Evolutionary conservation across 2,113 vertebrate species (phyloP).

Genomic region (Bufo bufo): DNA sequence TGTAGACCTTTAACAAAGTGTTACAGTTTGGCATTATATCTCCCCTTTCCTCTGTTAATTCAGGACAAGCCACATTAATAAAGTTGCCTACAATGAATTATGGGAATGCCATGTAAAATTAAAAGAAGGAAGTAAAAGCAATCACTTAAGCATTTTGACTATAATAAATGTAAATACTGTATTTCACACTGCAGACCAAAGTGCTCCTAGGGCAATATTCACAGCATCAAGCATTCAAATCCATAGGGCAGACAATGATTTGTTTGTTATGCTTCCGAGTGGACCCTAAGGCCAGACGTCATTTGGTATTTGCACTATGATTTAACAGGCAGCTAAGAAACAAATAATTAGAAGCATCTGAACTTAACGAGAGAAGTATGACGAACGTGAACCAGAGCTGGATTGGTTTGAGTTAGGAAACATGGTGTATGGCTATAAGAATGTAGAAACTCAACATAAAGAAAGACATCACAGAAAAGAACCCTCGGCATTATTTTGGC

Average conservation of each 20-base stretch:
- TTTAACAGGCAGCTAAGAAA: conserved; percentile 49
- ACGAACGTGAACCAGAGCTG: conserved; percentile 31
- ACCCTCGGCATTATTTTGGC: conserved; percentile 9
- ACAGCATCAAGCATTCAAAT: conserved; percentile 26
- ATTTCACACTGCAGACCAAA: conserved; percentile 43
- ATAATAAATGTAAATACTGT: conserved; percentile 49
- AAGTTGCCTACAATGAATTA: conserved; percentile 27
- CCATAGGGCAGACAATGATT: conserved; percentile 45
- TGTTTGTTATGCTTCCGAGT: conserved; percentile 49
- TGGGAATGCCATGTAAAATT: conserved; percentile 23
- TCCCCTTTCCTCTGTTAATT: neutral
- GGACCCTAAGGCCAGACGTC: conserved; percentile 27
- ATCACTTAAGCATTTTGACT: conserved; percentile 32
- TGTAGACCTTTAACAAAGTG: neutral
- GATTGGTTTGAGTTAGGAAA: conserved; percentile 21
- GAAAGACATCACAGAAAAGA: conserved; percentile 20
- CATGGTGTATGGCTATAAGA: conserved; percentile 17
- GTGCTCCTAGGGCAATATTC: conserved; percentile 41
- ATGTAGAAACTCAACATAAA: conserved; percentile 27
- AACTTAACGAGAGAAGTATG: conserved; percentile 42
- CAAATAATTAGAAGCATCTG: conserved; percentile 56
- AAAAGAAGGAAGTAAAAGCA: conserved; percentile 38
- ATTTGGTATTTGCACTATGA: conserved; percentile 32
- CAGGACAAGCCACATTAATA: neutral
- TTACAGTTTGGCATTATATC: neutral